Evolutionary conservation across 2,797 vertebrate species (phyloP), one percentile per base, ranked within the genome.

Genomic region (Rhinogobio ventralis): DNA sequence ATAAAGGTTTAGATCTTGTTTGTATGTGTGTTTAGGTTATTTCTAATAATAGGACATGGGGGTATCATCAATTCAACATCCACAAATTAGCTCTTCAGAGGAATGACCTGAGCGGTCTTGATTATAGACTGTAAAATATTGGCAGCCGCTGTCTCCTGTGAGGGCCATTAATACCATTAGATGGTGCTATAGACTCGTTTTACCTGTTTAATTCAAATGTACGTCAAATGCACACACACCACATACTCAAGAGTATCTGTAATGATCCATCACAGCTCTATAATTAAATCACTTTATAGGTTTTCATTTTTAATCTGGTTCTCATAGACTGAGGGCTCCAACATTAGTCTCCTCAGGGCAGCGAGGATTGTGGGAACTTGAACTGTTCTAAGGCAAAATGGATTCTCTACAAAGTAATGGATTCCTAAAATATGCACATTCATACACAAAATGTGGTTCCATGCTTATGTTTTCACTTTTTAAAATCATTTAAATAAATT

Each of bases 121-220:
- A 14, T 80, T 7, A 1, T 7, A 23, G 13, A 49, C 28, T 10
- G 25, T 39, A 39, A 17, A 13, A 11, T 5, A 72, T 78, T 2
- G 1, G 20, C 17, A 36, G n/a, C 15, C 2, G 23, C 20, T 45
- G 51, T 78, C 39, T 51, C 64, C 72, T 86, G 89, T 91, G 90
- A 90, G 93, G 90, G 93, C 89, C 77, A 78, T 45, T 86, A 81
- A 89, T 79, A 77, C 94, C 95, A 95, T 92, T 74, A 95, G 95
- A 93, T 94, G 95, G 95, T 91, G 95, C 95, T 95, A 45, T 95
- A 87, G 85, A 66, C 85, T 91, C 88, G 73, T 53, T 67, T 86
- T 71, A 84, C n/a, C 73, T 15, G 8, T 68, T 69, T 57, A 90
- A 90, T 17, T 88, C 23, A 69, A 71, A 46, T 20, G n/a, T 72